phyloP scores from a whole-genome alignment of 2,797 vertebrate species.

The Chelon labrosus region DNA sequence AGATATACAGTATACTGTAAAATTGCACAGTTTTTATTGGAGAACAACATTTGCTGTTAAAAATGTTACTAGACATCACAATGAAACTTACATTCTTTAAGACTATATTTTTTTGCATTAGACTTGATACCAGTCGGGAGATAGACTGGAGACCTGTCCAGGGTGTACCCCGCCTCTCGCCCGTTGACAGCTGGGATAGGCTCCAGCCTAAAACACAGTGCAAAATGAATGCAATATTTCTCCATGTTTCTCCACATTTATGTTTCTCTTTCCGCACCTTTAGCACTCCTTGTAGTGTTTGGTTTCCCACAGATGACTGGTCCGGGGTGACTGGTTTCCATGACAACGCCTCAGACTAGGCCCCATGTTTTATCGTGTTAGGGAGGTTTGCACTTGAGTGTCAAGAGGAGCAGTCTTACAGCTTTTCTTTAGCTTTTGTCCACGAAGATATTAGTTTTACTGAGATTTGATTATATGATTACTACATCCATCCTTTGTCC shows the following conservation, averaged over 20 bases:
- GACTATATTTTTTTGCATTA: too few relatives aligned
- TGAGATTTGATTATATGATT: background rate
- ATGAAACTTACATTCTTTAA: too few relatives aligned
- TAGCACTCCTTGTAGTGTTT: constrained; percentile 8
- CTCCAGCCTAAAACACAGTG: fast-evolving
- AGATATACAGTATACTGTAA: too few relatives aligned
- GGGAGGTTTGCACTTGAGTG: constrained; percentile 44
- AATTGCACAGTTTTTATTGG: too few relatives aligned
- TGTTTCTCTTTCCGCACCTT: background rate
- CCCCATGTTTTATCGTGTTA: constrained; percentile 26
- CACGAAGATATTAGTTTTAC: background rate
- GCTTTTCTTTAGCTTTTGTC: constrained; percentile 8
- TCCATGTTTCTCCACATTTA: background rate
- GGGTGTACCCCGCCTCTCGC: too few relatives aligned
- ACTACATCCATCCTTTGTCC: background rate
- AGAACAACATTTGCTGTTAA: too few relatives aligned
- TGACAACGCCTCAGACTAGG: constrained; percentile 18
- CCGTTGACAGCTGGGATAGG: too few relatives aligned
- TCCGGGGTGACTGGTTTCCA: constrained; percentile 46
- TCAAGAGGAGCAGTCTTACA: background rate
- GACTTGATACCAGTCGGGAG: too few relatives aligned
- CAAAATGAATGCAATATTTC: background rate
- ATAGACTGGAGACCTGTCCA: too few relatives aligned
- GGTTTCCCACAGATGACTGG: constrained; percentile 39
- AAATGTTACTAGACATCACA: too few relatives aligned